Evolutionary conservation across 2,797 vertebrate species (phyloP), one percentile per base, ranked within the genome.

Genomic region (Manis javanica): DNA sequence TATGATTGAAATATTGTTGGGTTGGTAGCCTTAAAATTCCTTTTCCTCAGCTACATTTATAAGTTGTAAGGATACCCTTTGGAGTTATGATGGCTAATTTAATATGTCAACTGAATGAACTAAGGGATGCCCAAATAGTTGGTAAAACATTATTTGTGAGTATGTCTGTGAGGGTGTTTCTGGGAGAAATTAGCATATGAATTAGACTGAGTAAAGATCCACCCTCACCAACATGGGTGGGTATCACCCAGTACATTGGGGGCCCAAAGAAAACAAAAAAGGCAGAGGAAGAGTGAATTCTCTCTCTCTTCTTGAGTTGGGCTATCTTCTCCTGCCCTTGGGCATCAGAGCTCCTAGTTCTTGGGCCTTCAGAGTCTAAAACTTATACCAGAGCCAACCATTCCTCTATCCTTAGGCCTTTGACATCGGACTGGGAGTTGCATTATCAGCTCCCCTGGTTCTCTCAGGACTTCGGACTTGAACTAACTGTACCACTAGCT

Each of bases 21-120:
- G 78, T 79, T 77, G 16, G 51, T 75, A n/a, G 23, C n/a, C 39
- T 68, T 93, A 31, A 95, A 91, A 74, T 23, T 87, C 42, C 24
- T 74, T 92, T 72, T 94, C 46, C 42, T 87, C 63, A 51, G 21
- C 57, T 97, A 74, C 6, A 63, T 69, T 96, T 77, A 21, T 46
- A 75, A 93, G 49, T 72, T 94, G 9, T 49, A 75, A 95, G 72
- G 61, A 79, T 23, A 78, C 8, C 13, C 29, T 42, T 61, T 34
- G 61, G 78, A 63, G 71, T 57, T 72, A 2, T 72, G 75, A 34
- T 66, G 37, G 29, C 51, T n/a, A 84, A 87, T 95, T 87, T 87
- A 79, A 63, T 11, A n/a, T 14, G 10, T 86, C 55, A 78, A 16
- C 29, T 87, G 49, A 49, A 57, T 90, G 71, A 49, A 34, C 75